Percentiles rank a stretch among this genome's conserved stretches.
Conservation (phyloP, 2,888 invertebrate genomes). For the Leucozona laternaria region DNA sequence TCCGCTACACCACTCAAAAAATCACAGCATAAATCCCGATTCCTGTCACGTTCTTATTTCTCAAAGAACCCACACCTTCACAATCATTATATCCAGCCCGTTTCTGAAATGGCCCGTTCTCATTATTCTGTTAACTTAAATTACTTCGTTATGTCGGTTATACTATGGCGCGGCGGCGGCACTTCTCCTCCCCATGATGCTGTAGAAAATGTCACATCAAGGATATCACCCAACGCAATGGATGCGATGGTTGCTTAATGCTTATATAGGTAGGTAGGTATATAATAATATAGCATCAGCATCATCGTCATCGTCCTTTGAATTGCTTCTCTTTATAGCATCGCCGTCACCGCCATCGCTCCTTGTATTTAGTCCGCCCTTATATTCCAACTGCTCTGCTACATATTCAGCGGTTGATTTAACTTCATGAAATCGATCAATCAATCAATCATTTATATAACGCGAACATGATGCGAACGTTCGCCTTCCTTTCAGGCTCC, state of each 20-base stretch:
- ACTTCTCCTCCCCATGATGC: background rate
- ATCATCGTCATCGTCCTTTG: background rate
- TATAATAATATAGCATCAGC: background rate
- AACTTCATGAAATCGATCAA: constrained; percentile 67
- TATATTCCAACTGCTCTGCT: background rate
- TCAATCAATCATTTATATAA: constrained; percentile 68
- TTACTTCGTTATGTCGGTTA: constrained; percentile 4
- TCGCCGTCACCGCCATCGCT: background rate
- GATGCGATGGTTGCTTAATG: constrained; percentile 2
- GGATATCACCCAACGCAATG: constrained; percentile 33
- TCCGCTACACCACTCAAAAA: background rate
- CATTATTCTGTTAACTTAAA: constrained; percentile 20
- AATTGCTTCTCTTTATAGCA: background rate
- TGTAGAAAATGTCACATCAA: constrained; percentile 37
- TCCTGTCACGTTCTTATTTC: constrained; percentile 11
- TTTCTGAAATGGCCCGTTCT: background rate
- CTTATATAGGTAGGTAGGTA: background rate
- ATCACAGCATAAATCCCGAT: background rate
- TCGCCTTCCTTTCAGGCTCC: constrained; percentile 1
- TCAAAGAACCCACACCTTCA: background rate
- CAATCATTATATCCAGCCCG: background rate
- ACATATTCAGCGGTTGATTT: constrained; percentile 58
- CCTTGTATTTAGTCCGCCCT: background rate
- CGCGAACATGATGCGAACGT: constrained; percentile 17
- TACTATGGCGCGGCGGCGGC: too few species aligned